Conservation (phyloP, 2,797 vertebrate species). For the Poecile montanus region DNA sequence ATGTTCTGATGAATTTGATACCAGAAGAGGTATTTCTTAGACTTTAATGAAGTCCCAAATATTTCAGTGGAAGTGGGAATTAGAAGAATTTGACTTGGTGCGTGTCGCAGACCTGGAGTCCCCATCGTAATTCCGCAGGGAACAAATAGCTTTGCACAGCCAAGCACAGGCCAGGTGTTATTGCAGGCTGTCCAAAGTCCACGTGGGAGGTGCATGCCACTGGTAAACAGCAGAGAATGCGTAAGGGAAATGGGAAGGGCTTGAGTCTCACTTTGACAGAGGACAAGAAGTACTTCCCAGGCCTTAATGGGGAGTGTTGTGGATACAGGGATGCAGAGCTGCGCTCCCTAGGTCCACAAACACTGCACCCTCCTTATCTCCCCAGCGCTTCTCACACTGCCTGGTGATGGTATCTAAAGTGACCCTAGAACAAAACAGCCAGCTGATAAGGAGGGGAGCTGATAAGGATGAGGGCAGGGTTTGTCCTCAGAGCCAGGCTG, state of each 20-base stretch:
- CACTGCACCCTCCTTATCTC: neutral
- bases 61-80: neutral
- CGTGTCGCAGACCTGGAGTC: neutral
- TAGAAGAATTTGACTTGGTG: neutral
- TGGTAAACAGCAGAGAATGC: neutral
- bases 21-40: neutral
- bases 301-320: neutral
- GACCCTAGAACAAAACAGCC: neutral
- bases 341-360: neutral
- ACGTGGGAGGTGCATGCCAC: neutral
- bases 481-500: neutral
- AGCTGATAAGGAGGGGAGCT: neutral
- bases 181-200: slow-evolving; percentile 3
- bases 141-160: neutral
- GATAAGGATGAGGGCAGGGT: neutral
- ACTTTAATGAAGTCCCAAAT: neutral
- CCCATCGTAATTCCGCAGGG: neutral
- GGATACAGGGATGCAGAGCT: neutral
- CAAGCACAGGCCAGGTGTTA: neutral
- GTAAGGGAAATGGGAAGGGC: neutral
- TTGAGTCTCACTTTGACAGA: neutral
- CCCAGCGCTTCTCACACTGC: neutral
- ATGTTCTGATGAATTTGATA: neutral
- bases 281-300: neutral
- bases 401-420: neutral